Conservation (phyloP, 2,113 vertebrate species). For the Phrynosoma platyrhinos region DNA sequence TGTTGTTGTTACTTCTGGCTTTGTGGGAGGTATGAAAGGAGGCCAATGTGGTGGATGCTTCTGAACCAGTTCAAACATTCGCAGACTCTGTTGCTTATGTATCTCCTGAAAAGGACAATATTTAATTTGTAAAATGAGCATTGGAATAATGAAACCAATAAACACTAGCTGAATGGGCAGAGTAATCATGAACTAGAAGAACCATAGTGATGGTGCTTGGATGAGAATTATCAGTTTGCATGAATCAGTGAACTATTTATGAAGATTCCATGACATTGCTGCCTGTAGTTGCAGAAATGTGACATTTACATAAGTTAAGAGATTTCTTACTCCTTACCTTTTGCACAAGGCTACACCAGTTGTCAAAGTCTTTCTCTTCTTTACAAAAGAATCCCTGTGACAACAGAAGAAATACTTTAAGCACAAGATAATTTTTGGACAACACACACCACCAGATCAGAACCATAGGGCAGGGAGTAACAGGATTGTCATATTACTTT, state of each 20-base stretch:
- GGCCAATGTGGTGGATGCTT: conserved; percentile 90
- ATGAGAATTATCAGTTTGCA: too few species aligned
- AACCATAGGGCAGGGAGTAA: background rate
- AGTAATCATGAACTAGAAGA: too few species aligned
- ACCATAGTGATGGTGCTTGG: too few species aligned
- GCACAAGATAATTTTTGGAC: background rate
- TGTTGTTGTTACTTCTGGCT: conserved; percentile 89
- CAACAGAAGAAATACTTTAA: conserved; percentile 6
- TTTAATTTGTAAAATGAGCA: background rate
- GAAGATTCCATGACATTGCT: too few species aligned
- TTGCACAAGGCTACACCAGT: conserved; percentile 87
- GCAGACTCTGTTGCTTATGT: conserved; percentile 82
- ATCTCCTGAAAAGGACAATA: conserved; percentile 80
- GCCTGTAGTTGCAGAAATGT: too few species aligned
- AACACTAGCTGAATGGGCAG: background rate
- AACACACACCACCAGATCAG: background rate
- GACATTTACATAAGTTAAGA: background rate
- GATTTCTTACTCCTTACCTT: conserved; percentile 76
- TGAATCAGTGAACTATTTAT: too few species aligned
- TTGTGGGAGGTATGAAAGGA: conserved; percentile 86
- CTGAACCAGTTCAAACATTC: conserved; percentile 91
- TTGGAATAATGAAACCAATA: background rate
- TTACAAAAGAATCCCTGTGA: conserved; percentile 89
- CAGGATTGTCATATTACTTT: too few species aligned
- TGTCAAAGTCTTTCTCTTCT: conserved; percentile 89